These are phyloP conservation scores for Castor canadensis DNA, from an alignment of 2,113 vertebrate genomes.

Conservation along the genomic window DNA sequence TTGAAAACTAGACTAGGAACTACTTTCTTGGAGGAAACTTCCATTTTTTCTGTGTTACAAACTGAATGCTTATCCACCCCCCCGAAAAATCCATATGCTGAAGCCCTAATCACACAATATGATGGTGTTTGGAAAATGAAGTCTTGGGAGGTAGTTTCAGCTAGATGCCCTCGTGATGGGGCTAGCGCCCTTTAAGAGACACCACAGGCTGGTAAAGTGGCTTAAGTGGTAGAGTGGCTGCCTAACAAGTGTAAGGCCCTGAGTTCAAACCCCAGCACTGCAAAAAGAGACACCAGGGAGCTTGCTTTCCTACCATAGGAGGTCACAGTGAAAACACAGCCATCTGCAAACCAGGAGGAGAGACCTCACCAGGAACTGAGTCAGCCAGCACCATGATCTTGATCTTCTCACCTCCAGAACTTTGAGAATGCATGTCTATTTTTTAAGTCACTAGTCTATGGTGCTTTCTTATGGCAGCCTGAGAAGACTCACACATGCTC, in stretches of 20 bases:
- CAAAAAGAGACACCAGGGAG: background rate
- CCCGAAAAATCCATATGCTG: background rate
- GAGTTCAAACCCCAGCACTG: too few relatives aligned
- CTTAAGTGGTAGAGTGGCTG: too few relatives aligned
- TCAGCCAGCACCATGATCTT: background rate
- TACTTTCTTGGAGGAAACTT: background rate
- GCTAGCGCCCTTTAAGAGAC: background rate
- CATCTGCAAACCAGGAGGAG: background rate
- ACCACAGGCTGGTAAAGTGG: too few relatives aligned
- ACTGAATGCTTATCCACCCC: background rate
- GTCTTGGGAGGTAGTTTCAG: background rate
- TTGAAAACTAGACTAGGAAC: background rate
- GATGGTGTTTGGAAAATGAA: accelerated
- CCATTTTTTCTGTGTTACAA: background rate
- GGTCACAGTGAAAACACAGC: background rate
- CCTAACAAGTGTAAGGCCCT: too few relatives aligned
- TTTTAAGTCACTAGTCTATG: background rate
- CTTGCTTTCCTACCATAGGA: background rate
- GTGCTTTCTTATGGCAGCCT: background rate
- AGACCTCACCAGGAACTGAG: background rate
- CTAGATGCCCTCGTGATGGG: background rate
- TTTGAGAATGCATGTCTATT: background rate
- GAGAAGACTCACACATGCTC: background rate
- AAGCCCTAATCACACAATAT: too few relatives aligned
- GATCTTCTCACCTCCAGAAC: background rate